phyloP scores from a whole-genome alignment of 2,888 invertebrate species.

The Acanthosepion pharaonis region DNA sequence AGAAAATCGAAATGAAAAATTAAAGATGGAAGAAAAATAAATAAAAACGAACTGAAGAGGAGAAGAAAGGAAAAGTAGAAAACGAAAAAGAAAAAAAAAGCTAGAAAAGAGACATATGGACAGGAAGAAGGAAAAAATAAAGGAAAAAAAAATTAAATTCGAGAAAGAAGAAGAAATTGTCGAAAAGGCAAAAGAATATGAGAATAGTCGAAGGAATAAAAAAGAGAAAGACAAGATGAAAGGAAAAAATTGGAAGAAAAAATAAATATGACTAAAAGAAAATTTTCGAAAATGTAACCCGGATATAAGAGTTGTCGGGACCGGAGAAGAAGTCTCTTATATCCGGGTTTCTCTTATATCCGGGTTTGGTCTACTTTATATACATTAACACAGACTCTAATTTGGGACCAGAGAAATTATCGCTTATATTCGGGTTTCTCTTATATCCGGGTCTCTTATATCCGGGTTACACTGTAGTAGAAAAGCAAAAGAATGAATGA shows the following conservation, averaged over 20 bases:
- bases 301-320: too few species aligned
- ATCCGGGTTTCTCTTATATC: too few species aligned
- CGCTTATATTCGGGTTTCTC: too few species aligned
- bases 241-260: not conserved
- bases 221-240: not conserved
- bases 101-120: not conserved
- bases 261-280: not conserved
- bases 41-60: not conserved
- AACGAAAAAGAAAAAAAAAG: not conserved
- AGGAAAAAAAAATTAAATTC: not conserved
- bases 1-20: not conserved
- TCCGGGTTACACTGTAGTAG: too few species aligned
- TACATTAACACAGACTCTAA: too few species aligned
- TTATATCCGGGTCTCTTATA: too few species aligned
- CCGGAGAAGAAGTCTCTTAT: too few species aligned
- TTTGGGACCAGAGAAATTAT: too few species aligned
- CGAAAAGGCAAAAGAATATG: not conserved
- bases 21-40: not conserved
- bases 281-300: too few species aligned
- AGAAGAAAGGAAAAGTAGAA: not conserved
- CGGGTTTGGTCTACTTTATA: too few species aligned
- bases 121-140: not conserved
- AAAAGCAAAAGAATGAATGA: not conserved
- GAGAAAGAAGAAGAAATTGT: not conserved
- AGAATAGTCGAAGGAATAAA: not conserved